Evolutionary conservation across 2,797 vertebrate species (phyloP).

Genomic region (Urosaurus nigricauda): DNA sequence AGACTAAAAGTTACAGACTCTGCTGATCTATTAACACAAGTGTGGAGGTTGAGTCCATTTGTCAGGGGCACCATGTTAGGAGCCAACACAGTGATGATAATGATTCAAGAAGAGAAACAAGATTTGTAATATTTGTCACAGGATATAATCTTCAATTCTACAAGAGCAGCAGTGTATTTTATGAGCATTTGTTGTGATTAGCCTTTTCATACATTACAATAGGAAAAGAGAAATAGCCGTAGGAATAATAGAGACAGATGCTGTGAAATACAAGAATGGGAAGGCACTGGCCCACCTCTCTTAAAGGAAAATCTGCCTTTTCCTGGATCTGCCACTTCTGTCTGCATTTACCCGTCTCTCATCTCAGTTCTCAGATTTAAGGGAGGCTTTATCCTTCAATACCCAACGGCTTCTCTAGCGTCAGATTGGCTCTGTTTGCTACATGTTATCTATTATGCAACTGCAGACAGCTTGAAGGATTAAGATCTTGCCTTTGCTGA

Average conservation of each 20-base stretch:
- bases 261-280: background rate
- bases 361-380: background rate
- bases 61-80: background rate
- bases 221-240: background rate
- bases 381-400: background rate
- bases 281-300: background rate
- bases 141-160: background rate
- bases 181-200: background rate
- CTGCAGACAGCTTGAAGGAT: background rate
- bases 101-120: background rate
- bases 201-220: background rate
- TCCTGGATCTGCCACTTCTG: background rate
- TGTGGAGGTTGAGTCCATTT: background rate
- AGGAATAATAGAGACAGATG: background rate
- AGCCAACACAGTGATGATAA: no score
- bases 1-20: background rate
- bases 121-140: background rate
- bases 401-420: background rate
- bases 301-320: background rate
- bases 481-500: background rate
- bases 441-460: background rate
- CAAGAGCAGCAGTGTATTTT: background rate
- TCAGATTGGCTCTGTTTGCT: conserved; percentile 2
- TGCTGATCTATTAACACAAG: background rate
- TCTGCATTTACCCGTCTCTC: background rate